Evolutionary conservation across 2,888 invertebrate genomes (phyloP).

Genomic region (Horisme vitalbata): DNA sequence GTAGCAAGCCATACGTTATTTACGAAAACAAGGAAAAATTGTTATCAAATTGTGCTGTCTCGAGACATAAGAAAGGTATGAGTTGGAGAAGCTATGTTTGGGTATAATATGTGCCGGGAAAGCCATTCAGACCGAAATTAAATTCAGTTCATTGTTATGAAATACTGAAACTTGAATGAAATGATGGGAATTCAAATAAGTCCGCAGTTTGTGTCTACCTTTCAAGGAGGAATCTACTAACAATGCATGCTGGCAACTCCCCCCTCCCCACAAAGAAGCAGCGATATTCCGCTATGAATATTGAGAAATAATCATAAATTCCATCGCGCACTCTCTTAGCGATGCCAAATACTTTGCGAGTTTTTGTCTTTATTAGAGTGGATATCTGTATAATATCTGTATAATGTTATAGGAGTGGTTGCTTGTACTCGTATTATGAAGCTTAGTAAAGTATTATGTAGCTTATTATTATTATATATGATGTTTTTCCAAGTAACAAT

Average conservation of each 20-base stretch:
- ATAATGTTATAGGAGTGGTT: constrained; percentile 2
- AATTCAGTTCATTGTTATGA: constrained; percentile 59
- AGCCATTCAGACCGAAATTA: constrained; percentile 41
- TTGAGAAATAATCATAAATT: constrained; percentile 73
- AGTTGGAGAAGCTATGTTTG: neutral
- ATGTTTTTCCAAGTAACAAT: no score
- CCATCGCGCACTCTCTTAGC: constrained; percentile 48
- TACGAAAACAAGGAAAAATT: constrained; percentile 10
- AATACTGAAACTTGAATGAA: constrained; percentile 56
- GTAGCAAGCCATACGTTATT: constrained; percentile 19
- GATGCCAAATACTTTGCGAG: constrained; percentile 50
- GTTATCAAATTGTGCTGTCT: constrained; percentile 10
- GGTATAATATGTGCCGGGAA: neutral
- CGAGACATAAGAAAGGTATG: constrained; percentile 4
- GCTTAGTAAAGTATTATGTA: no score
- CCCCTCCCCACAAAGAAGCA: constrained; percentile 33
- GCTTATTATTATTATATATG: no score
- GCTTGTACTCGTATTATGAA: no score
- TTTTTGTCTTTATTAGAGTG: constrained; percentile 37
- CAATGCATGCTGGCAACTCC: constrained; percentile 52
- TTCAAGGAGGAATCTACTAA: constrained; percentile 60
- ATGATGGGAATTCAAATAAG: constrained; percentile 71
- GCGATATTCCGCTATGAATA: constrained; percentile 67
- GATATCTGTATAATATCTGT: constrained; percentile 1
- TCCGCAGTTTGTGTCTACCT: constrained; percentile 66